Evolutionary conservation across 2,888 invertebrate genomes (phyloP).

Genomic region (Sphecodes monilicornis): DNA sequence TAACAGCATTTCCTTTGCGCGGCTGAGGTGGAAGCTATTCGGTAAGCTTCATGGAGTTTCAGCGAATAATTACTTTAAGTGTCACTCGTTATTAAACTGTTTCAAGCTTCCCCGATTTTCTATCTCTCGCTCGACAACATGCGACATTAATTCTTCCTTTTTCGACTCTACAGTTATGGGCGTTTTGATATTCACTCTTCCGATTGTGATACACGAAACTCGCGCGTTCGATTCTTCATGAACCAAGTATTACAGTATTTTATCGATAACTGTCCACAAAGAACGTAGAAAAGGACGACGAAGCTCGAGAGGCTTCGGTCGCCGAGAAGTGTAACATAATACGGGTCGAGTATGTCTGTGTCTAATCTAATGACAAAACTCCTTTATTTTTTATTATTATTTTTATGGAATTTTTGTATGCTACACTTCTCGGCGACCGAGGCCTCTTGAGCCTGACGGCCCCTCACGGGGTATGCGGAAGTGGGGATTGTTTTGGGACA

Average conservation of each 20-base stretch:
- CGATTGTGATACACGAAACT: not conserved
- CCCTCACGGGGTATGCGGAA: too few relatives aligned
- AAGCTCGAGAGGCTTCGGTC: too few relatives aligned
- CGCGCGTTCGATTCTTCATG: conserved; percentile 24
- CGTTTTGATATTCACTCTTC: conserved; percentile 6
- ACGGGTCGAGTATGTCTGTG: too few relatives aligned
- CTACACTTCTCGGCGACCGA: too few relatives aligned
- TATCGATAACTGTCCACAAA: too few relatives aligned
- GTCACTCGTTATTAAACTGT: not conserved
- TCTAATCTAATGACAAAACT: too few relatives aligned
- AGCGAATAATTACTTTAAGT: not conserved
- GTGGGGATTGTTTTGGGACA: too few relatives aligned
- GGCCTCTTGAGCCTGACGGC: too few relatives aligned
- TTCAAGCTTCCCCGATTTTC: not conserved
- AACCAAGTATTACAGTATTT: not conserved
- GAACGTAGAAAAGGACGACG: too few relatives aligned
- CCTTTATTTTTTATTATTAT: too few relatives aligned
- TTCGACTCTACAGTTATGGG: not conserved
- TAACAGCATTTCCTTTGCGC: conserved; percentile 21
- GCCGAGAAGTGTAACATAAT: too few relatives aligned
- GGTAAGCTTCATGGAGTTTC: conserved; percentile 3
- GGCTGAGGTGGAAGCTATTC: conserved; percentile 1
- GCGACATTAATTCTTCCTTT: not conserved
- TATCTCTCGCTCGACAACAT: not conserved
- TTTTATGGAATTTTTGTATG: too few relatives aligned